Base-by-base conservation (phyloP, 2,888 invertebrate genomes). In the Drosophila anomelani region DNA sequence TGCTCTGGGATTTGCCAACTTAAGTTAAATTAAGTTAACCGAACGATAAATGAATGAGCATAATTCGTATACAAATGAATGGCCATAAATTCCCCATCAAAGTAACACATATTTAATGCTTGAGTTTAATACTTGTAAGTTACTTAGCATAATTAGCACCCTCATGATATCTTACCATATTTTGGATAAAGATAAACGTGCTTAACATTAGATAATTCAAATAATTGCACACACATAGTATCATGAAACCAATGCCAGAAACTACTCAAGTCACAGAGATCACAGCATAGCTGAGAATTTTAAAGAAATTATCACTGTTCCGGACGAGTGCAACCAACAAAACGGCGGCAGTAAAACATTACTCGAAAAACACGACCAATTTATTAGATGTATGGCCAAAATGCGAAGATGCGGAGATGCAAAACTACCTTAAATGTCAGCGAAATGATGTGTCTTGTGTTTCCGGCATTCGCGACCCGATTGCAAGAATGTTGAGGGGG, bases 261-360 rank as follows among this genome's bases (percentile, higher is more conserved):
- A 64, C 29, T 51, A 15, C n/a, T 38, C 38, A n/a, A 55, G 17
- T 54, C 38, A n/a, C 62, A 9, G 13, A 53, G 43, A 34, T 29
- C 51, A 29, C 20, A 43, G 41, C 43, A 20, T 61, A 49, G 32
- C 57, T 58, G 44, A 57, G 77, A 69, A 72, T 71, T 59, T 72
- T 81, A 78, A 68, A 53, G 76, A 84, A 88, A 85, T 88, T 85
- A 87, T 44, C 82, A 67, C 89, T 70, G 75, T 85, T 81, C 64
- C 49, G 60, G 44, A 57, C 77, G 63, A 73, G n/a, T 81, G 75
- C 78, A 71, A 69, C 54, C n/a, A 32, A 15, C 29, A 56, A 23
- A 67, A 47, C 32, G 44, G 62, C 51, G 57, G 56, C 38, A 43
- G 51, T 34, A 34, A 34, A 36, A 55, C 39, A 44, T 39, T 44